These are phyloP conservation scores for Drosophila setifemur DNA, from an alignment of 1,140 invertebrate genomes.

Conservation along the genomic window DNA sequence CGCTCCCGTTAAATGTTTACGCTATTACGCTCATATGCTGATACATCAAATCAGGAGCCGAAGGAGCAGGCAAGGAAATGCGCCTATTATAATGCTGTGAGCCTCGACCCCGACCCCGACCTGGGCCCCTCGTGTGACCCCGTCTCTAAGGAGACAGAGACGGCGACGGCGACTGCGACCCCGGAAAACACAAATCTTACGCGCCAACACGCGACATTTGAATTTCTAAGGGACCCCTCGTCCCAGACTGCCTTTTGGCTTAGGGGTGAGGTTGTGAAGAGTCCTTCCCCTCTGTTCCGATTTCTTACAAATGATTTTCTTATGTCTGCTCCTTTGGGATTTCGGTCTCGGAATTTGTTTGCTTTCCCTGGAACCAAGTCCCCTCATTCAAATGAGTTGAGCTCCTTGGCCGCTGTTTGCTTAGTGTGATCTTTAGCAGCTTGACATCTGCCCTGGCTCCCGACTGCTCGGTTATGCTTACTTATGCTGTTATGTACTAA, in stretches of 20 bases:
- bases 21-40: constrained; percentile 43
- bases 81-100: constrained; percentile 34
- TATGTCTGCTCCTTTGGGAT: constrained; percentile 62
- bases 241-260: constrained; percentile 1
- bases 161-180: constrained; percentile 2
- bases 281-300: constrained; percentile 18
- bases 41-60: constrained; percentile 17
- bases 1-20: constrained; percentile 77
- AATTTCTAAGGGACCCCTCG: constrained; percentile 17
- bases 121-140: constrained; percentile 3
- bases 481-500: constrained; percentile 63
- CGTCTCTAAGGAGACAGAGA: constrained; percentile 7
- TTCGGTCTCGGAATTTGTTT: constrained; percentile 42
- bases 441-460: constrained; percentile 59
- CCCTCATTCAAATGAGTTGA: constrained; percentile 68
- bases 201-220: constrained; percentile 62
- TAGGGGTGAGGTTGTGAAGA: background rate
- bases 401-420: constrained; percentile 21
- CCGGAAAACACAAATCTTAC: constrained; percentile 72
- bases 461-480: constrained; percentile 25
- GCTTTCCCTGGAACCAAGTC: constrained; percentile 51
- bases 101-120: constrained; percentile 11
- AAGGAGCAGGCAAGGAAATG: constrained; percentile 47
- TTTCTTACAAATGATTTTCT: constrained; percentile 64
- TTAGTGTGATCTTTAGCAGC: constrained; percentile 57